Evolutionary conservation across 37 sponge, comb jelly and placozoan species (phyloP), one percentile per base, ranked within the genome.

Genomic region (Lycopodina hypogea): DNA sequence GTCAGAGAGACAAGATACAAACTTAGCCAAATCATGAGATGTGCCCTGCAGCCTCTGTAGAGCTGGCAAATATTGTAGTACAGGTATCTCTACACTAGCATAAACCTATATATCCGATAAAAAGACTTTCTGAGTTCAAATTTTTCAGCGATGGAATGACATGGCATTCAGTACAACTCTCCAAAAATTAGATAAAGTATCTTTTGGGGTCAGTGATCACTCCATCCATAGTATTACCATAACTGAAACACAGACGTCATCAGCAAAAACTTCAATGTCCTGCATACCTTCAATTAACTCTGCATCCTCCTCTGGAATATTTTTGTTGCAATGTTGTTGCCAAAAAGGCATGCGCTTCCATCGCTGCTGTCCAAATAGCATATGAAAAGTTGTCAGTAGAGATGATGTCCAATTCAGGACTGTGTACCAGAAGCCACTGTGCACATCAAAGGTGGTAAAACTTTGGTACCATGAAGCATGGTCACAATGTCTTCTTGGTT

Each of bases 381-480:
- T 79, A 69, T 80, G 68, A 67, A 85, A 72, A 3, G 78, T 85
- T 50, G 91, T 90, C 30, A 90, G 62, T 23, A 81, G 59, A 35
- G 81, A 80, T 28, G 87, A 86, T 36, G 26, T n/a, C 33, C 82
- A 78, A 39, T 81, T 78, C n/a, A 90, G 56, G 36, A 42, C 38
- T 19, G 86, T 64, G 29, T 90, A 87, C 92, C 87, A 90, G 60
- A 76, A 86, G 29, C 87, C 91, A 53, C 79, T 37, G 18, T 56
- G 26, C 8, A 53, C 87, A 86, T 86, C 91, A 3, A 86, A 64
- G n/a, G 76, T 66, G 53, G 91, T 78, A 77, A 90, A 90, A 29
- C 81, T 42, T 70, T 88, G 34, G 83, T 78, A 38, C 72, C 72
- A 51, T 69, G 78, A 8, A 88, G 51, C 19, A 78, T 53, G 1